These are phyloP conservation scores for Chauna torquata DNA, from an alignment of 2,113 vertebrate genomes.

Conservation along the genomic window DNA sequence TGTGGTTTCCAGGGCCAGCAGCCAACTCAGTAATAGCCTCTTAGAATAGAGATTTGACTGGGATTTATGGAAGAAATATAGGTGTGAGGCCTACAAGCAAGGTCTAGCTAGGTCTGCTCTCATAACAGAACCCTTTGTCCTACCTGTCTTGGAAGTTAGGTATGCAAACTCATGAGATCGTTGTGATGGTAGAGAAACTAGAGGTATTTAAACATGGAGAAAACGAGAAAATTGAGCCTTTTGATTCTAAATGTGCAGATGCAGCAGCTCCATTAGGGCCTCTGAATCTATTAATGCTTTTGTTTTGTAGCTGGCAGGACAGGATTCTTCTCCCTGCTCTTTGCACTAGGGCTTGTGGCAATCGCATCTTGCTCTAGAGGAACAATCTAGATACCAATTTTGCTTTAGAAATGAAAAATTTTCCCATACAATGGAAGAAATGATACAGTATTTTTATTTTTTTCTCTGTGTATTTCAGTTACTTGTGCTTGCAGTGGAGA, in stretches of 20 bases:
- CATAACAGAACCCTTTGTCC: conserved; percentile 42
- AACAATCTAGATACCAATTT: background rate
- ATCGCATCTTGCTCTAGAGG: background rate
- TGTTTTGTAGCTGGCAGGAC: background rate
- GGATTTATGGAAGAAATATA: conserved; percentile 47
- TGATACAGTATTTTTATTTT: background rate
- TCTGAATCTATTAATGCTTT: background rate
- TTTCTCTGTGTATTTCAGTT: background rate
- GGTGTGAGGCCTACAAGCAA: conserved; percentile 32
- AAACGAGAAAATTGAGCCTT: background rate
- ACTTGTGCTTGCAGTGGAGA: background rate
- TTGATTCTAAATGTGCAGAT: background rate
- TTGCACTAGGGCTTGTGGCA: background rate
- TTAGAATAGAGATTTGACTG: conserved; percentile 11
- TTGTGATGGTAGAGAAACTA: background rate
- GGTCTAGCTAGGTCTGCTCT: background rate
- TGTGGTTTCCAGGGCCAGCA: conserved; percentile 48
- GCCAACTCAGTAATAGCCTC: conserved; percentile 31
- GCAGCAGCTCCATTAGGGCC: background rate
- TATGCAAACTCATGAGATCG: background rate
- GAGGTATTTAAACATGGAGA: background rate
- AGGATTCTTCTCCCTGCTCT: background rate
- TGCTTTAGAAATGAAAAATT: background rate
- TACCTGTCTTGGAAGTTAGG: background rate
- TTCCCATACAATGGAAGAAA: background rate